phyloP scores from a whole-genome alignment of 1,140 invertebrate genomes.

The Apis dorsata region DNA sequence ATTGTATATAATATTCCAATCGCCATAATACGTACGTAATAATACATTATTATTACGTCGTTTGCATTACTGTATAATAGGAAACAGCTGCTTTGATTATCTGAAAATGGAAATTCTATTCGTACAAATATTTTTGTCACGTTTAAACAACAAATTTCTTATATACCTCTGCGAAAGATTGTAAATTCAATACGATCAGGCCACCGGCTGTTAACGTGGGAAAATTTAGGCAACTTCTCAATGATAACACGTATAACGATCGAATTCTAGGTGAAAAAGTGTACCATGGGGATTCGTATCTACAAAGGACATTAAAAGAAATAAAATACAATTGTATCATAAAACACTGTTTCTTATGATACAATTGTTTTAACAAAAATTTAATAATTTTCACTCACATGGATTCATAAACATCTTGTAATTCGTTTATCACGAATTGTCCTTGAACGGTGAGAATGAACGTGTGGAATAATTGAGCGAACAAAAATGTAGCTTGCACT shows the following conservation, averaged over 20 bases:
- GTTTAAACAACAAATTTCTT: not conserved
- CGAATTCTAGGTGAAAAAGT: not conserved
- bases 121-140: not conserved
- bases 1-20: no score
- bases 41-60: not conserved
- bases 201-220: constrained; percentile 7
- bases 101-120: not conserved
- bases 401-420: not conserved
- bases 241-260: not conserved
- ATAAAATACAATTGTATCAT: not conserved
- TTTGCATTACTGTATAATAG: constrained; percentile 10
- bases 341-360: no score
- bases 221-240: not conserved
- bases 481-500: not conserved
- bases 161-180: constrained; percentile 8
- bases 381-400: not conserved
- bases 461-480: not conserved
- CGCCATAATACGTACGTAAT: no score
- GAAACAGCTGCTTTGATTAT: constrained; percentile 11
- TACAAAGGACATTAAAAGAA: not conserved
- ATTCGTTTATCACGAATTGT: not conserved
- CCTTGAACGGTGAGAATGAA: constrained; percentile 7
- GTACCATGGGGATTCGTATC: constrained; percentile 17
- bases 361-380: no score
- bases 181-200: not conserved